These are phyloP conservation scores for Chaetodon trifasciatus DNA, from an alignment of 2,797 vertebrate genomes.

Conservation along the genomic window DNA sequence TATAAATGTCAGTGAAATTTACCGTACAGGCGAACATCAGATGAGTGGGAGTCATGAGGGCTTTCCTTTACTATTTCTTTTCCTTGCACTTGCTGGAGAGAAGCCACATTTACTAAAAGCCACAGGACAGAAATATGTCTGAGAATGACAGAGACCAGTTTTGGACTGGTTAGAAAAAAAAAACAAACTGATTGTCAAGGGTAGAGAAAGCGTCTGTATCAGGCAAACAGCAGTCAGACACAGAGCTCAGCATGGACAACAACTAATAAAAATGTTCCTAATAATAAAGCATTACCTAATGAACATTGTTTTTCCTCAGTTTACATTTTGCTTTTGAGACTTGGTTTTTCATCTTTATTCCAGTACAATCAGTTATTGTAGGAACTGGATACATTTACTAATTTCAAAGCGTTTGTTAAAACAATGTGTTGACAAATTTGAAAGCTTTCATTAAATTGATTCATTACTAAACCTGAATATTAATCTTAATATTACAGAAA, in stretches of 20 bases:
- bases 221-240: background rate
- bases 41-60: conserved; percentile 22
- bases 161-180: background rate
- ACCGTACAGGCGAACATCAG: background rate
- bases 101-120: conserved; percentile 30
- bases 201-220: background rate
- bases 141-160: conserved; percentile 2
- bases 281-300: background rate
- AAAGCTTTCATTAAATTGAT: background rate
- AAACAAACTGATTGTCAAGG: background rate
- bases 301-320: background rate
- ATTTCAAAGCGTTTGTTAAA: background rate
- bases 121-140: conserved; percentile 8
- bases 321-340: background rate
- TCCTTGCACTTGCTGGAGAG: conserved; percentile 19
- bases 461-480: too few species aligned
- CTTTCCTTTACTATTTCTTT: conserved; percentile 18
- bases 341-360: background rate
- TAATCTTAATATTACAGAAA: background rate
- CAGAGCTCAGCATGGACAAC: background rate
- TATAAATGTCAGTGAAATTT: conserved; percentile 39
- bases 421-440: background rate
- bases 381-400: background rate
- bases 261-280: background rate
- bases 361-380: background rate